A percentile compares a stretch with the other conserved stretches of the same genome.
phyloP scores from a whole-genome alignment of 2,797 vertebrate species.

The Cyprinella venusta region DNA sequence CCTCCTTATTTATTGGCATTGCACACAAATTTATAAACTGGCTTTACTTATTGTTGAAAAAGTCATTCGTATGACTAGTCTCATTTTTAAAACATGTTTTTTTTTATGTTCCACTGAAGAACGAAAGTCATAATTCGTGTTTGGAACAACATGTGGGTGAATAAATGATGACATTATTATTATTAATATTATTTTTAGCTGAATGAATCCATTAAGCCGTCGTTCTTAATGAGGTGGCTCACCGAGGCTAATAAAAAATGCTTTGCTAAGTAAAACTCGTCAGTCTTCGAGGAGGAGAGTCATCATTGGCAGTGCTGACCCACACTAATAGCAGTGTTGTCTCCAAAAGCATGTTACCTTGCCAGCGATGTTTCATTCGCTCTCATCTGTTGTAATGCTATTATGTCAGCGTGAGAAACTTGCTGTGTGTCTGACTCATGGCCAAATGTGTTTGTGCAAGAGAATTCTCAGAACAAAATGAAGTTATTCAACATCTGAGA shows the following conservation, averaged over 20 bases:
- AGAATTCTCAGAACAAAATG: background rate
- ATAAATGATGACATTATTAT: background rate
- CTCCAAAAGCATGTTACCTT: slow-evolving; percentile 46
- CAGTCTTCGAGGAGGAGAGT: background rate
- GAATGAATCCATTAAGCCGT: slow-evolving; percentile 5
- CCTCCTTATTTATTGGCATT: background rate
- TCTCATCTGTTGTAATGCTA: slow-evolving; percentile 35
- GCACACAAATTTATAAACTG: background rate
- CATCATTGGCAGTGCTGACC: slow-evolving; percentile 55
- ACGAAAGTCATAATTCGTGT: background rate
- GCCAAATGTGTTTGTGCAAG: slow-evolving; percentile 2
- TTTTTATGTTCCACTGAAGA: background rate
- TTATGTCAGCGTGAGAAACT: slow-evolving; percentile 16
- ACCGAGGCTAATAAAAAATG: slow-evolving; percentile 65
- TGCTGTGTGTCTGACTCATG: background rate
- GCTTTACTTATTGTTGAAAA: too few species aligned
- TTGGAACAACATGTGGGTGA: background rate
- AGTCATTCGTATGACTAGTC: background rate
- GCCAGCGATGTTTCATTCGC: slow-evolving; percentile 3
- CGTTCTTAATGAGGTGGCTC: slow-evolving; percentile 65
- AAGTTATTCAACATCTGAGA: background rate
- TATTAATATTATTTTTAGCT: background rate
- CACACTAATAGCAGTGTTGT: slow-evolving; percentile 47
- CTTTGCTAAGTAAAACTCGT: slow-evolving; percentile 50
- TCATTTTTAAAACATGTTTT: background rate